phyloP scores from a whole-genome alignment of 1,140 invertebrate species.

The Bathynomus jamesi region DNA sequence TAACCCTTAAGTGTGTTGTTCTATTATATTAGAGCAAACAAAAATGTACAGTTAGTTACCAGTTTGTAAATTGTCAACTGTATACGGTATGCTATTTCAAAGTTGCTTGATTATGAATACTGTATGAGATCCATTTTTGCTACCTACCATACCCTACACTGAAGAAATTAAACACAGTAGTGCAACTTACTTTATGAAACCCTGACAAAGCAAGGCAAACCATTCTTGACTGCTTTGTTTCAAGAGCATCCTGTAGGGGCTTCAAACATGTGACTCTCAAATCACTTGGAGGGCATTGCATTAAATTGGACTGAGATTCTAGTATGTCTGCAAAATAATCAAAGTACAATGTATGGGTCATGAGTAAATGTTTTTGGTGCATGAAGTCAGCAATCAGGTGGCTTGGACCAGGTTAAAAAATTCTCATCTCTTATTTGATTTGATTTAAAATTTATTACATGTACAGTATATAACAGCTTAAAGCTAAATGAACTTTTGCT shows the following conservation, averaged over 20 bases:
- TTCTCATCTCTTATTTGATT: neutral
- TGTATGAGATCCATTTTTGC: too few relatives aligned
- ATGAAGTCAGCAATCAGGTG: too few relatives aligned
- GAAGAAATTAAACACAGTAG: neutral
- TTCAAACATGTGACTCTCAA: neutral
- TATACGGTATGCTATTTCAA: too few relatives aligned
- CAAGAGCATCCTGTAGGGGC: neutral
- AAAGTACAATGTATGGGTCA: neutral
- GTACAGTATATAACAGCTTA: neutral
- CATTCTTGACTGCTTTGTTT: neutral
- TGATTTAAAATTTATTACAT: neutral
- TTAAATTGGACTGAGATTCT: neutral
- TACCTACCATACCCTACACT: neutral
- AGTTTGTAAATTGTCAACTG: too few relatives aligned
- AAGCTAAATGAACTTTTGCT: neutral
- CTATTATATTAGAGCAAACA: too few relatives aligned
- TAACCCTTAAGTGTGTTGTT: too few relatives aligned
- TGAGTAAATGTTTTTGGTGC: too few relatives aligned
- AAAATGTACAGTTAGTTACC: too few relatives aligned
- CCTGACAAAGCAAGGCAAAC: neutral
- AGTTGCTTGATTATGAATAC: too few relatives aligned
- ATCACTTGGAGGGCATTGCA: neutral
- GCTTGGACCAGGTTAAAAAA: too few relatives aligned
- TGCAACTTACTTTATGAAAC: neutral
- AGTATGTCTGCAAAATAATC: neutral